phyloP scores from a whole-genome alignment of 2,888 invertebrate genomes.

The Achlya flavicornis region DNA sequence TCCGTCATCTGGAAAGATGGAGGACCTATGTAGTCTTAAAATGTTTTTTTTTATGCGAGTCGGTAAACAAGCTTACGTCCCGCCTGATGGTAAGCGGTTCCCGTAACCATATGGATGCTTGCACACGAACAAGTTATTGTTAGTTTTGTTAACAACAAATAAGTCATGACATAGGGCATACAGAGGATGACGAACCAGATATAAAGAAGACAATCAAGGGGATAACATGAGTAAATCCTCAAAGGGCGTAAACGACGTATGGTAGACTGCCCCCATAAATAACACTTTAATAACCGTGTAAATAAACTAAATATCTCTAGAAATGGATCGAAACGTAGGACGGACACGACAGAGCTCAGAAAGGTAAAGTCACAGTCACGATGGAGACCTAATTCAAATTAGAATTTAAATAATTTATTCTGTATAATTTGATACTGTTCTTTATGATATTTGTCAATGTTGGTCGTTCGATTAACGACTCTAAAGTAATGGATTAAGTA shows the following conservation, averaged over 20 bases:
- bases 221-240: neutral
- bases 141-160: too few relatives aligned
- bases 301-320: slow-evolving; percentile 49
- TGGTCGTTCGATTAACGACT: neutral
- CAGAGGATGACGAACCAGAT: too few relatives aligned
- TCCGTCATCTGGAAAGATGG: too few relatives aligned
- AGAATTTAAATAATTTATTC: slow-evolving; percentile 13
- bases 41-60: too few relatives aligned
- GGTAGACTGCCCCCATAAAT: slow-evolving; percentile 39
- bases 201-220: too few relatives aligned
- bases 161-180: neutral
- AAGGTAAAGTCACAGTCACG: slow-evolving; percentile 28
- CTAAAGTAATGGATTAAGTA: neutral
- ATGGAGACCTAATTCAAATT: slow-evolving; percentile 9
- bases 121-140: too few relatives aligned
- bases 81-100: too few relatives aligned
- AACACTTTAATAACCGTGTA: slow-evolving; percentile 51
- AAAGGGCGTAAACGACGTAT: slow-evolving; percentile 22
- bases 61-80: too few relatives aligned
- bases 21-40: neutral
- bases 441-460: neutral
- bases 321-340: slow-evolving; percentile 33
- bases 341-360: slow-evolving; percentile 42
- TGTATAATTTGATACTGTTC: neutral
- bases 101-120: too few relatives aligned